Evolutionary conservation across 2,888 invertebrate genomes (phyloP).

Genomic region (Lucinisca nassula): DNA sequence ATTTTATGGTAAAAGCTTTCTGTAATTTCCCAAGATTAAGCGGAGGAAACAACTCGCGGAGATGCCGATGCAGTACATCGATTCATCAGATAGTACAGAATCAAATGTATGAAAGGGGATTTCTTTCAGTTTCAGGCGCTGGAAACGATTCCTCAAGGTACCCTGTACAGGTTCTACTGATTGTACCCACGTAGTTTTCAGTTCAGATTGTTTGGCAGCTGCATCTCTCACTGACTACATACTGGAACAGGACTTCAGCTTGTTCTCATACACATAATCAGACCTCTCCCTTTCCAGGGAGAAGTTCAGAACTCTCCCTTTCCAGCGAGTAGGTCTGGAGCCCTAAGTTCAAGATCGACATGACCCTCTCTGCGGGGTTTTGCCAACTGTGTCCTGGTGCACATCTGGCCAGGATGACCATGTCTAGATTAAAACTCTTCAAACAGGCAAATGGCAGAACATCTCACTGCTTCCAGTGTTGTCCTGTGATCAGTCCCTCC

Average conservation of each 20-base stretch:
- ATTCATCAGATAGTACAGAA: constrained; percentile 41
- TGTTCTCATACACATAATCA: constrained; percentile 10
- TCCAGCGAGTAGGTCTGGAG: constrained; percentile 55
- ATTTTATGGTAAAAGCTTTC: constrained; percentile 34
- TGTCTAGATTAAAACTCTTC: constrained; percentile 56
- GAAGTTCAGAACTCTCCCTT: not conserved
- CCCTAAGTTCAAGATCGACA: constrained; percentile 55
- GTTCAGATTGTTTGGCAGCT: constrained; percentile 21
- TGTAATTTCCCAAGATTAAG: constrained; percentile 29
- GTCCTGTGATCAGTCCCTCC: constrained; percentile 66
- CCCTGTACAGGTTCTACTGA: constrained; percentile 29
- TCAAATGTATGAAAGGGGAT: constrained; percentile 19
- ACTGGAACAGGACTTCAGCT: constrained; percentile 19
- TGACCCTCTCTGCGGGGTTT: constrained; percentile 62
- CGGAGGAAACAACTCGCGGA: constrained; percentile 40
- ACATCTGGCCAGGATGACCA: constrained; percentile 58
- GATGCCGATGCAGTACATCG: constrained; percentile 27
- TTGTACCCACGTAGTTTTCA: constrained; percentile 24
- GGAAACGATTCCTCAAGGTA: constrained; percentile 37
- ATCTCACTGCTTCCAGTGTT: constrained; percentile 56
- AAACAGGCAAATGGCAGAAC: constrained; percentile 59
- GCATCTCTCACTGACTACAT: constrained; percentile 23
- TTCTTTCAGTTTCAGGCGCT: constrained; percentile 47
- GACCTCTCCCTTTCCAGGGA: too few relatives aligned
- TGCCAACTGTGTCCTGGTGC: constrained; percentile 63